Percentiles rank a stretch among this genome's conserved stretches.
Evolutionary conservation across 2,797 vertebrate genomes (phyloP).

Genomic region (Hafferia zeledoni): DNA sequence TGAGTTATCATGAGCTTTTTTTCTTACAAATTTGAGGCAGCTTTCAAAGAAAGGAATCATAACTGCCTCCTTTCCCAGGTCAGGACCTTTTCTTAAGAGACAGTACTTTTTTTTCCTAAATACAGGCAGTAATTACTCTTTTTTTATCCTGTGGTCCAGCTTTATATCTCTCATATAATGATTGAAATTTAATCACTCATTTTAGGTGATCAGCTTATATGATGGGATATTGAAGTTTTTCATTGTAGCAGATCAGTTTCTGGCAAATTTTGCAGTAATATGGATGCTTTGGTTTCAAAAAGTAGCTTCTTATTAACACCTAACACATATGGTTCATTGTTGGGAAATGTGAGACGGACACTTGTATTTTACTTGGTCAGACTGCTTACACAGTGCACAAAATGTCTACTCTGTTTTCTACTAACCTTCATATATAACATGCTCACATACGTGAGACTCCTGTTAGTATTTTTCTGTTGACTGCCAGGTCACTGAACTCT

Average conservation of each 20-base stretch:
- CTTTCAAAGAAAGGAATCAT: neutral
- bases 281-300: neutral
- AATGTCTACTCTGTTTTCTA: neutral
- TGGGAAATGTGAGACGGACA: neutral
- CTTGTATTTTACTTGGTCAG: neutral
- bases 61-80: neutral
- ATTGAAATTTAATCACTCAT: neutral
- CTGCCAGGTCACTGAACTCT: neutral
- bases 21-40: neutral
- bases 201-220: neutral
- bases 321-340: neutral
- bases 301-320: neutral
- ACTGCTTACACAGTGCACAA: neutral
- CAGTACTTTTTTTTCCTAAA: neutral
- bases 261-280: neutral
- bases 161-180: neutral
- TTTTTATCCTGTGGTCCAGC: neutral
- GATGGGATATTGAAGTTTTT: neutral
- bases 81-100: neutral
- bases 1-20: neutral
- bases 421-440: neutral
- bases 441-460: neutral
- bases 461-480: neutral
- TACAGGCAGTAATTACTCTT: neutral
- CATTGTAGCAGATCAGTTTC: neutral